Percentiles rank a stretch among this genome's conserved stretches.
phyloP scores from a whole-genome alignment of 92 coral and sea anemone genomes.

The Bergia sp. region DNA sequence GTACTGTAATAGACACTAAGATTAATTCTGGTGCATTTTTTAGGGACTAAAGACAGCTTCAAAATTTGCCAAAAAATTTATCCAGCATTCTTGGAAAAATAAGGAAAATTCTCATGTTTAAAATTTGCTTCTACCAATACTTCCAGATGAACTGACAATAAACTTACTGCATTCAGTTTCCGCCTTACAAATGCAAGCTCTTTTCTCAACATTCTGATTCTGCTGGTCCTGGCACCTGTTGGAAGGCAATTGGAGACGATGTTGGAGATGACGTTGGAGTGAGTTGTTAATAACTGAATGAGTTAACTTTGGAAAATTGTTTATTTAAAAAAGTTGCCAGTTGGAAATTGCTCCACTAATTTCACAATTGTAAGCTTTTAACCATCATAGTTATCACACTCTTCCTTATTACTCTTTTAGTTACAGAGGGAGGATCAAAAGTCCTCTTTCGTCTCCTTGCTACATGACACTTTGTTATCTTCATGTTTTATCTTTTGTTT shows the following conservation, averaged over 20 bases:
- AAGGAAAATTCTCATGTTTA: no score
- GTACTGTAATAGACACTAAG: no score
- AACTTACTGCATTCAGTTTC: slow-evolving; percentile 75
- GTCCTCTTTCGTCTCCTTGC: background rate
- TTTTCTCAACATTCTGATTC: slow-evolving; percentile 86
- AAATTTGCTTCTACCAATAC: no score
- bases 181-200: slow-evolving; percentile 91
- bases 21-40: no score
- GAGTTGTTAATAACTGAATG: background rate
- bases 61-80: no score
- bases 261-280: background rate
- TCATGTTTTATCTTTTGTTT: background rate
- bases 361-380: background rate
- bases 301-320: background rate
- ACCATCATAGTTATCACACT: no score
- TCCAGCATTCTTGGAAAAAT: no score
- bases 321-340: background rate
- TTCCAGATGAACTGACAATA: background rate
- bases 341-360: background rate
- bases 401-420: no score
- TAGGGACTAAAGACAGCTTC: no score
- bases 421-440: background rate
- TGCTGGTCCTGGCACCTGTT: slow-evolving; percentile 90
- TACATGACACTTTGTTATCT: background rate
- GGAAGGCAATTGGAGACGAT: background rate